Base-by-base conservation (phyloP, 2,113 vertebrate genomes). In the Xenotilapia flavipinnis region DNA sequence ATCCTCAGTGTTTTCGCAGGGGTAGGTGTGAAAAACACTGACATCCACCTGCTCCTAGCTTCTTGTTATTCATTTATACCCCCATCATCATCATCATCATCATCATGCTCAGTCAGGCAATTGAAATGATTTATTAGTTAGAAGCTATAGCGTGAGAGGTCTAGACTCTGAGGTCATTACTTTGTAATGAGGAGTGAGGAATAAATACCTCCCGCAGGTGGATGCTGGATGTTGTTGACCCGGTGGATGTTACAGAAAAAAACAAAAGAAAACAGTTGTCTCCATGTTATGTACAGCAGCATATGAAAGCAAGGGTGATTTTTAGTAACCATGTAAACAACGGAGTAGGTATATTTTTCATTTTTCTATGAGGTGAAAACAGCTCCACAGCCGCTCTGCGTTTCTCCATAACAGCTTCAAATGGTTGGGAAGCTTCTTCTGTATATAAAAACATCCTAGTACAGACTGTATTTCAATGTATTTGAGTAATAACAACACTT, bases 371-470 rank as follows among this genome's bases (percentile, higher is more conserved):
- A 8, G 19, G 19, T 14, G 36, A 38, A 68, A 40, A 1, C 36
- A 4, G 33, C 62, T 21, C 19, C 60, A 21, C 11, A 68, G 60
- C 11, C 1, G 1, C 2, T 7, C 60, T 65, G 60, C 1, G 2
- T 68, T 3, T 68, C 11, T 13, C 36, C 19, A 4, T 14, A 68
- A 4, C 62, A 14, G 62, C 36, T 21, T 40, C 5, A 0, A 0
- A 68, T 68, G 36, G 0, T 8, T 28, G 55, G 55, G 55, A 28
- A 58, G 23, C 26, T 58, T 68, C 62, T 40, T 70, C n/a, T 42
- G 40, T 73, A 45, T 73, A 17, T 73, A 73, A 73, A 73, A 75
- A 47, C 70, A 17, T 47, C 23, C 23, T 47, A 28, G 23, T 19
- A 47, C 42, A 75, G 6, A 28, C 0, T 19, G 15, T 47, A 47